Base-by-base conservation (phyloP, 2,113 vertebrate species). In the Dinomys branickii region DNA sequence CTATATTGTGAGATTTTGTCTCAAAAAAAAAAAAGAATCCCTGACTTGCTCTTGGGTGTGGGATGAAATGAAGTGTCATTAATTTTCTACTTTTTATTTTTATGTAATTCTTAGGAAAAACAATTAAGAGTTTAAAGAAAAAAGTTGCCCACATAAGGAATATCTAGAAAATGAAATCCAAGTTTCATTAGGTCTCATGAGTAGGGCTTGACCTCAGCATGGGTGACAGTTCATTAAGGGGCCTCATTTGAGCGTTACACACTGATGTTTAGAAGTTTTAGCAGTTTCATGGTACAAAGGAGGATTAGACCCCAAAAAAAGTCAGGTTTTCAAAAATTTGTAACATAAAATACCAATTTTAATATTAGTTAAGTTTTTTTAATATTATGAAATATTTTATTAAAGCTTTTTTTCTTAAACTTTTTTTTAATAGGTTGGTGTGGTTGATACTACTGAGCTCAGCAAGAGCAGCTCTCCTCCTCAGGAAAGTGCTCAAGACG, bases 371-470 rank as follows among this genome's bases (percentile, higher is more conserved):
- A 65, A 67, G 20, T 12, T 88, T 92, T 94, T 95, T 16, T 47
- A 59, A 69, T 58, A 35, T 35, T 82, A 8, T 85, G 61, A 95
- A 73, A 89, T 16, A 85, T 89, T 88, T 84, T 14, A 82, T 83
- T 86, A 59, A 82, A 16, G 5, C 19, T 52, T 94, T 84, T 61
- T 3, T 77, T 88, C 50, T 88, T 58, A 52, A 54, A 78, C 65
- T 6, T 4, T 65, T 85, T 96, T 95, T 63, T 89, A 90, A 65
- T 67, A 99, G 98, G 56, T 87, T 75, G 81, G 38, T 86, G 5
- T 67, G 77, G 75, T 71, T 84, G 87, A 33, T 73, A 80, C 30
- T 96, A 71, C 82, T 12, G 54, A 6, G n/a, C 78, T 86, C 63
- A 91, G 77, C n/a, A 88, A 88, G 30, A 96, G 19, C 4, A 50